phyloP scores from a whole-genome alignment of 2,797 vertebrate species.

The Sebastes aleutianus region DNA sequence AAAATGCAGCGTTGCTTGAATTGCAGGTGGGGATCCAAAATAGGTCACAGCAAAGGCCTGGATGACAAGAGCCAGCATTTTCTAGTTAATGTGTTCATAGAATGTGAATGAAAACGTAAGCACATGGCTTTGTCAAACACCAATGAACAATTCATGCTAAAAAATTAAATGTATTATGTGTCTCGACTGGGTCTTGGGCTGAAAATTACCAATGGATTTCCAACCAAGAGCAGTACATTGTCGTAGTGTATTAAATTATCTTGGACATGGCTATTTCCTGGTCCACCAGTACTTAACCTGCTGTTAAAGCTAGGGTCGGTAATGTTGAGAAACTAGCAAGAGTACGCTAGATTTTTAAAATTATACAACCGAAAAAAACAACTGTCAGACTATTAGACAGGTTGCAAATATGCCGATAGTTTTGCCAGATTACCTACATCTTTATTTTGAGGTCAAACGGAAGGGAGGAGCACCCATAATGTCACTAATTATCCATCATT shows the following conservation, averaged over 20 bases:
- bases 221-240: background rate
- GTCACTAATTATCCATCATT: background rate
- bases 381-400: background rate
- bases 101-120: slow-evolving; percentile 2
- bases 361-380: too few relatives aligned
- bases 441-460: background rate
- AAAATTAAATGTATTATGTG: background rate
- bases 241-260: background rate
- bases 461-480: background rate
- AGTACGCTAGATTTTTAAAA: too few relatives aligned
- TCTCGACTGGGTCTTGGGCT: background rate
- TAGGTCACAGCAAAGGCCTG: slow-evolving; percentile 39
- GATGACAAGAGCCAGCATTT: slow-evolving; percentile 25
- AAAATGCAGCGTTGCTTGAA: slow-evolving; percentile 20
- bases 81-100: background rate
- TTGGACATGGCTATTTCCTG: background rate
- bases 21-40: slow-evolving; percentile 34
- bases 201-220: background rate
- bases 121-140: background rate
- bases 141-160: background rate
- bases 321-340: too few relatives aligned
- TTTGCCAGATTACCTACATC: background rate
- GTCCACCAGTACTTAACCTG: background rate
- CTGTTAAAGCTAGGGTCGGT: too few relatives aligned
- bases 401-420: background rate